phyloP scores from a whole-genome alignment of 64 coral and sea anemone genomes.

The Montipora cactus region DNA sequence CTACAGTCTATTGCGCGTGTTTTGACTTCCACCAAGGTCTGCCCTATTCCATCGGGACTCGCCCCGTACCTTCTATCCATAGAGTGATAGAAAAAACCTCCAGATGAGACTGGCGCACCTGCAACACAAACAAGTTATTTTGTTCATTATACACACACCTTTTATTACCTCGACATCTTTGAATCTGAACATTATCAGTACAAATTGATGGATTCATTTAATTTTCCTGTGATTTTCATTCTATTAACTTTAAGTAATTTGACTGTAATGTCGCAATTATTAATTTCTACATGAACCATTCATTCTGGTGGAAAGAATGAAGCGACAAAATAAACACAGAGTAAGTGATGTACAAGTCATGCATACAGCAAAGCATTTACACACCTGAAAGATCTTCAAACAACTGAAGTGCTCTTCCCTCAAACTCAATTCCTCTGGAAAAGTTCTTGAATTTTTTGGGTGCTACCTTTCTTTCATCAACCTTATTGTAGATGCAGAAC shows the following conservation, averaged over 20 bases:
- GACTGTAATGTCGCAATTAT: no score
- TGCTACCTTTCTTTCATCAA: background rate
- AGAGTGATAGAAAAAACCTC: constrained; percentile 60
- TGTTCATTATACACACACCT: background rate
- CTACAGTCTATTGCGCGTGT: constrained; percentile 23
- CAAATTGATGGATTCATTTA: background rate
- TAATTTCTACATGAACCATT: background rate
- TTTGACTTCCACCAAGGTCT: constrained; percentile 41
- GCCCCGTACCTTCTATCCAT: constrained; percentile 62
- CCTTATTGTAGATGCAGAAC: background rate
- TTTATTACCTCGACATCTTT: background rate
- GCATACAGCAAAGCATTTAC: background rate
- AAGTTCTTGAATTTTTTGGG: background rate
- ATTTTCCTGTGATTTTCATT: no score
- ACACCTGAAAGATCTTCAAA: background rate
- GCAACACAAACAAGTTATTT: background rate
- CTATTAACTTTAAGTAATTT: no score
- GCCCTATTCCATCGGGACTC: constrained; percentile 63
- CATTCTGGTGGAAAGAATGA: background rate
- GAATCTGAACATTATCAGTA: background rate
- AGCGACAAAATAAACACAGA: background rate
- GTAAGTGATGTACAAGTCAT: background rate
- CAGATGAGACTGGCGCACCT: constrained; percentile 43
- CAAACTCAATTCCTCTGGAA: background rate
- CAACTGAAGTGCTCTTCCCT: background rate